Evolutionary conservation across 2,888 invertebrate species (phyloP), one percentile per base, ranked within the genome.

Genomic region (Villa cingulata): DNA sequence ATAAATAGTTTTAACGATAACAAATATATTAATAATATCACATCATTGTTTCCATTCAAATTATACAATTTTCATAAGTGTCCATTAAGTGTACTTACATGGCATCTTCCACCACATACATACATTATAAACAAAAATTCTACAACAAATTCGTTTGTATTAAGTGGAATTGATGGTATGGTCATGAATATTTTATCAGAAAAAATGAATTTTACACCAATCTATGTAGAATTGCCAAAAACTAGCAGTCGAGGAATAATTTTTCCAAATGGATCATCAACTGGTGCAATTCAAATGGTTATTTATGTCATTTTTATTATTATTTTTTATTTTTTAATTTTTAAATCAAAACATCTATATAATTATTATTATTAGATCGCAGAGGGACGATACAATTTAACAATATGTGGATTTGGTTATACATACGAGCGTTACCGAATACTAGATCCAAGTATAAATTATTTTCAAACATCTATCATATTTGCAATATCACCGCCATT

Each of bases 141-240:
- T 12, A 37, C 43, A 37, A 48, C 44, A 10, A 18, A 17, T 4
- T 37, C 43, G 23, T n/a, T 37, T n/a, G 4, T 20, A 1, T 12
- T 32, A 32, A 41, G 47, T 16, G 53, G 52, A 23, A 41, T 53
- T 15, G 54, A 54, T 37, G 51, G 51, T 9, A 42, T 19, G 15
- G 12, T 53, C 4, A 16, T 54, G 19, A 36, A 42, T 23, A 40
- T 50, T 2, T 18, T 54, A 15, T 41, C 54, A 1, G 34, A 46
- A 37, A 23, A 20, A 32, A 20, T 53, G 20, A 53, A 54, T 41
- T 54, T 54, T 27, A 49, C 46, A 9, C 10, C 38, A 1, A 12
- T 29, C 5, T 16, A 50, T 12, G 19, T 16, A 4, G 16, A 34
- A 4, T 9, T 12, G 12, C 15, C 6, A 16, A 17, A 10, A 10